Percentiles rank a stretch among this genome's conserved stretches.
Evolutionary conservation across 2,888 invertebrate species (phyloP).

Genomic region (Drosophila greeni): DNA sequence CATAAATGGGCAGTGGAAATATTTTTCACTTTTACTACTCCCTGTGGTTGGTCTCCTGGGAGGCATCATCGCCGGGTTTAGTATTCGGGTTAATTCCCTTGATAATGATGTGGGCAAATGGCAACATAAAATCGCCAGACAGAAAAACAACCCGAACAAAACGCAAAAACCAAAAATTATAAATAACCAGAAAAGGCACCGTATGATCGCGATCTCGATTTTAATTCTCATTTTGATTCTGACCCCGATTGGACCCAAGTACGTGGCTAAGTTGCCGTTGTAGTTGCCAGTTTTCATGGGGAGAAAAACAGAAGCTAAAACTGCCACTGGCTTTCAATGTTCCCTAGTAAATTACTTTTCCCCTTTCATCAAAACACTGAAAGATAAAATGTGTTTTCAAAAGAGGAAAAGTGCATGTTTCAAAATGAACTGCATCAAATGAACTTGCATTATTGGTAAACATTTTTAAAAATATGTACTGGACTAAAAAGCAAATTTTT

Average conservation of each 20-base stretch:
- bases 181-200: conserved; percentile 23
- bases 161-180: conserved; percentile 35
- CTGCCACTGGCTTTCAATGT: conserved; percentile 6
- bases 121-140: conserved; percentile 26
- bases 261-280: conserved; percentile 35
- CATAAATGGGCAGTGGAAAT: neutral
- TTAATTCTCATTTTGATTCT: conserved; percentile 4
- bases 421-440: neutral
- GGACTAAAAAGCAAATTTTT: neutral
- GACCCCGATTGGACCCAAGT: conserved; percentile 21
- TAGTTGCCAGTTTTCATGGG: conserved; percentile 24
- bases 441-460: neutral
- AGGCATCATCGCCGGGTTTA: conserved; percentile 10
- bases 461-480: neutral
- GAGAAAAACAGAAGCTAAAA: conserved; percentile 7
- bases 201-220: conserved; percentile 28
- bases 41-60: neutral
- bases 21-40: neutral
- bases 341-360: neutral
- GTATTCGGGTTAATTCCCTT: conserved; percentile 31
- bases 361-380: neutral
- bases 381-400: neutral
- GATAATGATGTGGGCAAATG: conserved; percentile 25
- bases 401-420: no score
- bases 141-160: conserved; percentile 1